Evolutionary conservation across 2,113 vertebrate species (phyloP), one percentile per base, ranked within the genome.

Genomic region (Deroptyus accipitrinus): DNA sequence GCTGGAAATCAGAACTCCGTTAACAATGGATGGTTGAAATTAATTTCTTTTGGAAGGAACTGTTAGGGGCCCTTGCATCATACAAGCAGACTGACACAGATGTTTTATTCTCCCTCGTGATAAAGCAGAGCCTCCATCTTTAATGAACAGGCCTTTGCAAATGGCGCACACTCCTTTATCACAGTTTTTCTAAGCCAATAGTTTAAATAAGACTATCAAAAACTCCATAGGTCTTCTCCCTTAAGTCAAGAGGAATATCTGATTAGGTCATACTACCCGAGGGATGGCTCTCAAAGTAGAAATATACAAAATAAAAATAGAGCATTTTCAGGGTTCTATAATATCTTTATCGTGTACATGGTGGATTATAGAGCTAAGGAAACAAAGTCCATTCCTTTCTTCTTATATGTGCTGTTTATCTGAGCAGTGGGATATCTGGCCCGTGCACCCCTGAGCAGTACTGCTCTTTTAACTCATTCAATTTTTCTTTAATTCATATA

Each of bases 61-160:
- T 3, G 1, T 41, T 59, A 70, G n/a, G 28, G 55, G 37, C 35
- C 46, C 20, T 82, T 51, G 33, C 5, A 0, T 72, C 0, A 0
- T 33, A 24, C 0, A 3, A 87, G 33, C 31, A 87, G 81, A 55
- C 27, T 28, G 48, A 52, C 42, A 85, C 30, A 72, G 55, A 49
- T 51, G 33, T 33, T 90, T 87, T 68, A 16, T 17, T 75, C 48
- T 85, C 82, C 90, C 9, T 79, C 12, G 7, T 39, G 35, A 54
- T 82, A 44, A 59, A 85, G 70, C 51, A 70, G 41, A 74, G 42
- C 23, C 62, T 82, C 73, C 64, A 19, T 30, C 64, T 68, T 86
- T 82, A 91, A 87, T 72, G 68, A 94, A 35, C 33, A 78, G 42
- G 33, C 20, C 61, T 77, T 82, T 86, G 41, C n/a, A 90, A 90